Percentiles rank a stretch among this genome's conserved stretches.
Evolutionary conservation across 64 coral and sea anemone genomes (phyloP).

Genomic region (Acropora yongei): DNA sequence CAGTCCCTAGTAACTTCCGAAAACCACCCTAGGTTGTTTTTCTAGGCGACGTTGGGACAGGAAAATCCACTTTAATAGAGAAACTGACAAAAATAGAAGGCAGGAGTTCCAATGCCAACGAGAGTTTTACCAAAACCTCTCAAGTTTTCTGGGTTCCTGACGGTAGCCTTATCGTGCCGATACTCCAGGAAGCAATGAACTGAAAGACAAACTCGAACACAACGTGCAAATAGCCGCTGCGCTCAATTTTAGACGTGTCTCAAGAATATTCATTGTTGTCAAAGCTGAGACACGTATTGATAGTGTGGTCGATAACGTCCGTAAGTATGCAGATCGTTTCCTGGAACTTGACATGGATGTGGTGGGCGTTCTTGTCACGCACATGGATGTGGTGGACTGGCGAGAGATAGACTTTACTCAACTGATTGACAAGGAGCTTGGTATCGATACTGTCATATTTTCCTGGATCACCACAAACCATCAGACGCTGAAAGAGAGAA

Average conservation of each 20-base stretch:
- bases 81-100: constrained; percentile 39
- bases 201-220: constrained; percentile 58
- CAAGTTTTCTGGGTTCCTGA: constrained; percentile 19
- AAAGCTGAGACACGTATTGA: constrained; percentile 56
- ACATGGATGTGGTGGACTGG: constrained; percentile 56
- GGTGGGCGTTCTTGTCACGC: constrained; percentile 45
- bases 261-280: constrained; percentile 59
- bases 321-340: constrained; percentile 56
- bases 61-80: constrained; percentile 32
- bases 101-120: constrained; percentile 52
- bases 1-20: neutral
- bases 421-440: constrained; percentile 30
- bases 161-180: constrained; percentile 45
- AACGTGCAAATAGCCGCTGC: constrained; percentile 16
- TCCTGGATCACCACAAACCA: neutral
- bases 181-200: constrained; percentile 48
- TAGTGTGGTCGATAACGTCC: constrained; percentile 52
- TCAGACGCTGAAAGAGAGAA: neutral
- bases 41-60: constrained; percentile 45
- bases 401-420: constrained; percentile 7
- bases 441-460: constrained; percentile 45
- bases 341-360: constrained; percentile 26
- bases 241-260: constrained; percentile 38
- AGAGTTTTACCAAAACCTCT: constrained; percentile 42
- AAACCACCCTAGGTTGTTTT: constrained; percentile 26